Base-by-base conservation (phyloP, 2,888 invertebrate species). In the Phortica magna region DNA sequence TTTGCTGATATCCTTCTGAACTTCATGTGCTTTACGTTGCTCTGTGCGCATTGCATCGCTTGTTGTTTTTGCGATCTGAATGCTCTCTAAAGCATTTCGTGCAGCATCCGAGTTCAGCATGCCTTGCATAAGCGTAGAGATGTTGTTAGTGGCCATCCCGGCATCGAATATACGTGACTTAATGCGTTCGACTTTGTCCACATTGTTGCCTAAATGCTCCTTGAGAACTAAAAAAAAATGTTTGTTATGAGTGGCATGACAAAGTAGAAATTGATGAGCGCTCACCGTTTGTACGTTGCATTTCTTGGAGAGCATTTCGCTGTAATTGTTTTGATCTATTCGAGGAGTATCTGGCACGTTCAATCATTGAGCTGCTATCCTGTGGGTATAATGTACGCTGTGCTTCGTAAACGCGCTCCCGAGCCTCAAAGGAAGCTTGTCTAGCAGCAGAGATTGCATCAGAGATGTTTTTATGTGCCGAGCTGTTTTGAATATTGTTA, bases 401-500 rank as follows among this genome's bases (percentile, higher is more conserved):
- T 77, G 92, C 85, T 80, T 89, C 80, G 9, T 83, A 87, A 0
- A 93, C 93, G 61, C 91, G 84, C 78, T 92, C 90, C 61, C 93
- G 90, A 74, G 93, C 90, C 64, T 90, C 84, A 48, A 91, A 75
- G 61, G 94, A 92, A 77, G 92, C 88, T 78, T 87, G 73, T 85
- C 93, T 41, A 87, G 93, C 82, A 91, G 94, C 94, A 10, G 93
- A 91, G 74, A 98, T 94, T 22, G 95, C 95, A 74, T 94, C 94
- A 0, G 95, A 94, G 0, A 98, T 96, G 74, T 95, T 95, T 77
- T 95, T 94, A 82, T 96, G 94, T 0, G 92, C 92, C 12, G 92
- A 91, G 74, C 92, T 92, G 71, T 65, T 31, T 39, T 17, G 42
- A 17, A 12, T 3, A 53, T 71, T 7, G 14, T 71, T 12, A 39